Percentiles rank a stretch among this genome's conserved stretches.
Evolutionary conservation across 2,888 invertebrate species (phyloP).

Genomic region (Lithophane ornitopus): DNA sequence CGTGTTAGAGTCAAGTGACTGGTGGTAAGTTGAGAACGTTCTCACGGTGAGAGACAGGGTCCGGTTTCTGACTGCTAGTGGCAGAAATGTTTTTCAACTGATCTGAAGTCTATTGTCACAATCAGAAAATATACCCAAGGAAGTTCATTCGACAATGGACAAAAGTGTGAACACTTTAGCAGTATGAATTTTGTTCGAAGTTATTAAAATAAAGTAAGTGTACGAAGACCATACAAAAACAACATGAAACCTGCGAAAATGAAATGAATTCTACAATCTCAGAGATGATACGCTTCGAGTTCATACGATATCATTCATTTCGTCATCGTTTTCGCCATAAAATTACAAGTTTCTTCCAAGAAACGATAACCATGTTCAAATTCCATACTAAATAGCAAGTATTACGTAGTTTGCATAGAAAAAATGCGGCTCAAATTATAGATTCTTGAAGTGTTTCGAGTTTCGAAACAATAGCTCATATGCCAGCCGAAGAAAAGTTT

Average conservation of each 20-base stretch:
- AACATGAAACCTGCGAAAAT: neutral
- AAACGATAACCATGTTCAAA: slow-evolving; percentile 1
- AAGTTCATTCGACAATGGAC: neutral
- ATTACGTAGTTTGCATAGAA: slow-evolving; percentile 19
- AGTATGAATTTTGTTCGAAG: neutral
- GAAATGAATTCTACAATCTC: neutral
- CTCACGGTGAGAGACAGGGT: slow-evolving; percentile 46
- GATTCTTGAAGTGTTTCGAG: slow-evolving; percentile 40
- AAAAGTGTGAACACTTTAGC: neutral
- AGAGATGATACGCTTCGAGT: neutral
- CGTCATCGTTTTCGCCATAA: slow-evolving; percentile 16
- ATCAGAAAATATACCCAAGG: neutral
- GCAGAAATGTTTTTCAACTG: neutral
- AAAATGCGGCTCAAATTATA: slow-evolving; percentile 23
- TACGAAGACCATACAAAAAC: neutral
- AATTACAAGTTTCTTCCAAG: slow-evolving; percentile 14
- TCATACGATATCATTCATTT: slow-evolving; percentile 3
- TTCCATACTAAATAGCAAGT: neutral
- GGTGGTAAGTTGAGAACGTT: slow-evolving; percentile 52
- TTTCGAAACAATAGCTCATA: slow-evolving; percentile 63
- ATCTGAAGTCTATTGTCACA: neutral
- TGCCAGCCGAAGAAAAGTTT: slow-evolving; percentile 56
- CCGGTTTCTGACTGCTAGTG: slow-evolving; percentile 18
- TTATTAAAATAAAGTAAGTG: neutral
- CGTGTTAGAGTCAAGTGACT: slow-evolving; percentile 51